These are phyloP conservation scores for Amiota communis DNA, from an alignment of 2,888 invertebrate species.

Conservation along the genomic window DNA sequence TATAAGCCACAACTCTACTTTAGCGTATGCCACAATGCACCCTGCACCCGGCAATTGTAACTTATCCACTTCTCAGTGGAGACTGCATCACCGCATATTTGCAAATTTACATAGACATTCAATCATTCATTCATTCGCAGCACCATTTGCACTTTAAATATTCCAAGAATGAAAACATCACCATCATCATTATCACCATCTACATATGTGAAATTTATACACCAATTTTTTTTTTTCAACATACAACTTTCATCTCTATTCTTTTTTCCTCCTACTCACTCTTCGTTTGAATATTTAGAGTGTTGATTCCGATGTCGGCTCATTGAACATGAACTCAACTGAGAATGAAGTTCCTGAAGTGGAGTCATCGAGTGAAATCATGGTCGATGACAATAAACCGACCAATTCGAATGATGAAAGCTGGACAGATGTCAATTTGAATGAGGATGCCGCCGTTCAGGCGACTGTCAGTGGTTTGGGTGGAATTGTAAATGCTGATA, in stretches of 20 bases:
- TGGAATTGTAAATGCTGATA: slow-evolving; percentile 45
- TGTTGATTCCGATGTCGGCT: slow-evolving; percentile 87
- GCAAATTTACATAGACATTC: slow-evolving; percentile 9
- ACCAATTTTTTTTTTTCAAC: no score
- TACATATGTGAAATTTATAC: no score
- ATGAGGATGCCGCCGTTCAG: slow-evolving; percentile 80
- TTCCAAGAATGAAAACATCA: slow-evolving; percentile 26
- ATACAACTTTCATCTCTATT: no score
- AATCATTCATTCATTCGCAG: slow-evolving; percentile 28
- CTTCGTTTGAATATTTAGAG: slow-evolving; percentile 76
- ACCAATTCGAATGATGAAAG: slow-evolving; percentile 85
- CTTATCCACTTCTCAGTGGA: slow-evolving; percentile 8
- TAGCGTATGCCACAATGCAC: no score
- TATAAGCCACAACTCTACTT: no score
- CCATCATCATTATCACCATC: no score
- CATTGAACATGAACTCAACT: slow-evolving; percentile 81
- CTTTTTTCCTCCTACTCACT: no score
- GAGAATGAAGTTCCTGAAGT: slow-evolving; percentile 82
- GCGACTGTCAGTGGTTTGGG: slow-evolving; percentile 48
- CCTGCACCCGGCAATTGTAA: background rate
- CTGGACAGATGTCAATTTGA: slow-evolving; percentile 94
- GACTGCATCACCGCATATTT: slow-evolving; percentile 3
- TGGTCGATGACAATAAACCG: slow-evolving; percentile 82
- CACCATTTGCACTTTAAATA: slow-evolving; percentile 23
- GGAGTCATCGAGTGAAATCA: slow-evolving; percentile 81